phyloP scores from a whole-genome alignment of 2,113 vertebrate species.

The Fukomys damarensis region DNA sequence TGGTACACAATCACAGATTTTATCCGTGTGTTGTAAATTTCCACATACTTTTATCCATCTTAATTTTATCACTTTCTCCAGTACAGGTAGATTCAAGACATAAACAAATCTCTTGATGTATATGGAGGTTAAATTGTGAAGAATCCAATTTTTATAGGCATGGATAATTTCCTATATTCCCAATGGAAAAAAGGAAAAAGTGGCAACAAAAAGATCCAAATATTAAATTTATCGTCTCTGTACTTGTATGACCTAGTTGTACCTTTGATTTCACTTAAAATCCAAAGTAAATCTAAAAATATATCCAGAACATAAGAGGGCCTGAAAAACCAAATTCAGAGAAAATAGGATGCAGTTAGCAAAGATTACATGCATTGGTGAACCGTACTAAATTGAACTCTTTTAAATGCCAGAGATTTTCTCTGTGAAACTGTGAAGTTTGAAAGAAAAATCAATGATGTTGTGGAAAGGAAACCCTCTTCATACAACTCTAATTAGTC shows the following conservation, averaged over 20 bases:
- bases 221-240: slow-evolving; percentile 53
- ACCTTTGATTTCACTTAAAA: slow-evolving; percentile 68
- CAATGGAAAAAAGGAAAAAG: slow-evolving; percentile 17
- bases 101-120: slow-evolving; percentile 62
- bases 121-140: slow-evolving; percentile 39
- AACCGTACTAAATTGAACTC: slow-evolving; percentile 77
- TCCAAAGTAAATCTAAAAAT: slow-evolving; percentile 68
- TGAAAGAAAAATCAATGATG: slow-evolving; percentile 77
- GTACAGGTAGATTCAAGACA: slow-evolving; percentile 50
- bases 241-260: background rate
- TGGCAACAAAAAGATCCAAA: slow-evolving; percentile 24
- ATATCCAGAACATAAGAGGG: slow-evolving; percentile 49
- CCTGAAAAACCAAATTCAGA: slow-evolving; percentile 74
- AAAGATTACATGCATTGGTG: slow-evolving; percentile 76
- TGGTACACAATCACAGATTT: background rate
- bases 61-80: slow-evolving; percentile 62
- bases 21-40: slow-evolving; percentile 47
- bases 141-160: slow-evolving; percentile 52
- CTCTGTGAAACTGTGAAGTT: slow-evolving; percentile 58
- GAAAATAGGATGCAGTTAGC: slow-evolving; percentile 77
- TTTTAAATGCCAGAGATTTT: slow-evolving; percentile 79
- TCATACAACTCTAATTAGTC: slow-evolving; percentile 77
- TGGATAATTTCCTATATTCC: slow-evolving; percentile 26
- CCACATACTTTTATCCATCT: slow-evolving; percentile 47
- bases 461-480: slow-evolving; percentile 72